Base-by-base conservation (phyloP, 2,888 invertebrate genomes). In the Macaria liturata region DNA sequence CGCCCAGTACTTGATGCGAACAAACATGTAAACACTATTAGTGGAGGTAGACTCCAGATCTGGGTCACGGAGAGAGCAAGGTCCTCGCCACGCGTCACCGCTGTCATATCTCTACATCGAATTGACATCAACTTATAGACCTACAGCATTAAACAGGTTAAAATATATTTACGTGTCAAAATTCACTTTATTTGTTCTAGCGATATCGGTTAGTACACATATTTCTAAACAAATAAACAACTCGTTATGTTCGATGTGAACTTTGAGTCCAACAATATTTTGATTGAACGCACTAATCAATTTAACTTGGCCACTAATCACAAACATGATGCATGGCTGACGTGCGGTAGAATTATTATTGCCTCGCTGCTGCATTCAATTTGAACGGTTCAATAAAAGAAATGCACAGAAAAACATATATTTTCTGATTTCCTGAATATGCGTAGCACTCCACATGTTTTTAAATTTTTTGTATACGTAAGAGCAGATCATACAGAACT, bases 41-140 rank as follows among this genome's bases (percentile, higher is more conserved):
- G 54, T 54, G 40, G 30, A 73, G 64, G 20, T 50, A 67, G 65
- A 68, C 68, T 64, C 61, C 40, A 65, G 42, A 80, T 72, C 70
- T 81, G 66, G 79, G 82, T 81, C 82, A 81, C 67, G 76, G 81
- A 77, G 75, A 77, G 75, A 76, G 71, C 75, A 73, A 76, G 79
- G 78, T 70, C 66, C 59, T 51, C 39, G 45, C 37, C 53, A 57
- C 53, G 57, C 54, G 58, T 57, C 54, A 46, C 42, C 48, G 39
- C 54, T 48, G 57, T 53, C 54, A 48, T 59, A 54, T 54, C 50
- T 59, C 42, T 8, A 51, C 31, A 42, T 59, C 42, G 49, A 40
- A 48, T 52, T 55, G 37, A 43, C 46, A 50, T 45, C 20, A 20
- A 20, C 20, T 20, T 20, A 20, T 20, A 20, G 20, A 20, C 20